Percentiles rank a stretch among this genome's conserved stretches.
phyloP scores from a whole-genome alignment of 1,140 invertebrate genomes.

The Polyergus mexicanus region DNA sequence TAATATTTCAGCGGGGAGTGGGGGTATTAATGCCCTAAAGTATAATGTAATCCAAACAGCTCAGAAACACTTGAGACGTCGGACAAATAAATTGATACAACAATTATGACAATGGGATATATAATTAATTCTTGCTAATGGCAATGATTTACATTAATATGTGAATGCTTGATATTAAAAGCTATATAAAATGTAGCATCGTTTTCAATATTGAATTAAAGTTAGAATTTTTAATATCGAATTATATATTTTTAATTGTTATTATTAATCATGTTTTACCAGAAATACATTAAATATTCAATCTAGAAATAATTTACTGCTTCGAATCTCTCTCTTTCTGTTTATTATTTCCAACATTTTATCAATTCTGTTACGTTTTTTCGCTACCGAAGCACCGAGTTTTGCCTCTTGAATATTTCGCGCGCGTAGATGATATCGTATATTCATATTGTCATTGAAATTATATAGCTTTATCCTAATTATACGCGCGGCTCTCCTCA shows the following conservation, averaged over 20 bases:
- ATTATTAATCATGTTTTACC: not conserved
- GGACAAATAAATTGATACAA: not conserved
- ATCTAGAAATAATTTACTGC: not conserved
- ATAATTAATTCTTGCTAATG: not conserved
- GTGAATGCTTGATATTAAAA: not conserved
- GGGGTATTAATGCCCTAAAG: constrained; percentile 1
- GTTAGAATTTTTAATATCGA: not conserved
- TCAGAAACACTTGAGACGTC: not conserved
- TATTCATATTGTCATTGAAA: constrained; percentile 1
- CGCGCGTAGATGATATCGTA: not conserved
- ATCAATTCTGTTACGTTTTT: not conserved
- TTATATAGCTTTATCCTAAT: constrained; percentile 25
- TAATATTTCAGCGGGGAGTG: not conserved
- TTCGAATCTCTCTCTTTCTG: not conserved
- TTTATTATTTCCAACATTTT: not conserved
- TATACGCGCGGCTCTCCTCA: not conserved
- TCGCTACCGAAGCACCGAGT: not conserved
- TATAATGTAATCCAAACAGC: constrained; percentile 35
- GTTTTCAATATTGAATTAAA: not conserved
- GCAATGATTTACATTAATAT: not conserved
- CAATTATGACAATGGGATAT: not conserved
- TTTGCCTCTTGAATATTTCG: not conserved
- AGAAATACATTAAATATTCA: too few species aligned
- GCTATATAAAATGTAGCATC: too few species aligned
- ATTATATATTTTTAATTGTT: constrained; percentile 11